These are phyloP conservation scores for Luperina testacea DNA, from an alignment of 2,888 invertebrate genomes.

Conservation along the genomic window DNA sequence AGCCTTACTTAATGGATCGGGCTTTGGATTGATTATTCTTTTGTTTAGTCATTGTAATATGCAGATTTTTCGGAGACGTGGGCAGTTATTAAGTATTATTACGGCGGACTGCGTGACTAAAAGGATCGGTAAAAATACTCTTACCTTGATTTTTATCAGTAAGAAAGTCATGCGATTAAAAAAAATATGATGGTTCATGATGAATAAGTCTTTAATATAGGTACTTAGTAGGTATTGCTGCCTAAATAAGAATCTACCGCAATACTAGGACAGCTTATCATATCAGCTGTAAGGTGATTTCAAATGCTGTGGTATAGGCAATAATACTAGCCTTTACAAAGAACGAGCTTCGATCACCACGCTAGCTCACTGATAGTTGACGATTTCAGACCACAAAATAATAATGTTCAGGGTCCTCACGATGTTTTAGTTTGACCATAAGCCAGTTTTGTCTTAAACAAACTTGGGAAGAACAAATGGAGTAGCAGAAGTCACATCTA, in stretches of 20 bases:
- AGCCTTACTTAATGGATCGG: conserved; percentile 55
- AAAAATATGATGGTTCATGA: neutral
- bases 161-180: neutral
- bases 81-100: conserved; percentile 36
- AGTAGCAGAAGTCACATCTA: neutral
- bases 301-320: neutral
- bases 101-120: conserved; percentile 7
- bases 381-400: neutral
- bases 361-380: neutral
- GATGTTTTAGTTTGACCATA: neutral
- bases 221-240: neutral
- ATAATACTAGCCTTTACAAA: neutral
- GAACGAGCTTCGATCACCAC: neutral
- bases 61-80: conserved; percentile 51
- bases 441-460: neutral
- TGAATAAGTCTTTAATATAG: neutral
- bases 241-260: neutral
- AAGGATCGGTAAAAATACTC: conserved; percentile 17
- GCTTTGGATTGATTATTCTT: conserved; percentile 60
- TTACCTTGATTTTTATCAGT: conserved; percentile 27
- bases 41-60: conserved; percentile 63
- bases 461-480: neutral
- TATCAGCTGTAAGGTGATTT: neutral
- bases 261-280: neutral
- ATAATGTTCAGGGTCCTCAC: neutral